These are phyloP conservation scores for Sula dactylatra DNA, from an alignment of 2,113 vertebrate species.

Conservation along the genomic window DNA sequence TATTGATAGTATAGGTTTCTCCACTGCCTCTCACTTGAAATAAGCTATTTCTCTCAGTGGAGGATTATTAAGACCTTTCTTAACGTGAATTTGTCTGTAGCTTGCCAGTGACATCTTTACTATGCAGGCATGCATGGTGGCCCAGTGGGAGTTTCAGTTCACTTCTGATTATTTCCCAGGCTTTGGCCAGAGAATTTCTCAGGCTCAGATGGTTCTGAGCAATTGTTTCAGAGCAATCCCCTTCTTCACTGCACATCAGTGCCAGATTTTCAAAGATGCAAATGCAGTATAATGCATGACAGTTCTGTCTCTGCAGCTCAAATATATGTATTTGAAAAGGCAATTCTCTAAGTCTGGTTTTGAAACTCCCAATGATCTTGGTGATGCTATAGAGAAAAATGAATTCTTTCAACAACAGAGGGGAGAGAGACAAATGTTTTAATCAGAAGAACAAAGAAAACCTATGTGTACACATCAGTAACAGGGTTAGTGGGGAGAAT, in stretches of 20 bases:
- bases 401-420: not conserved
- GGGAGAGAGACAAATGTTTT: slow-evolving; percentile 26
- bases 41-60: not conserved
- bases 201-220: not conserved
- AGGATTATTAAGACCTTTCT: not conserved
- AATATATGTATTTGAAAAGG: not conserved
- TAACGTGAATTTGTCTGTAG: not conserved
- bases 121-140: not conserved
- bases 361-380: not conserved
- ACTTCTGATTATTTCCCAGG: slow-evolving; percentile 16
- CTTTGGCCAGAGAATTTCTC: slow-evolving; percentile 40
- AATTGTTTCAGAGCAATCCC: not conserved
- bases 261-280: not conserved
- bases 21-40: not conserved
- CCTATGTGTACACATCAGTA: not conserved
- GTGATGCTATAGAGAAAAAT: not conserved
- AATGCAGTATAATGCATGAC: not conserved
- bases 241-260: not conserved
- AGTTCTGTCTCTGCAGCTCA: not conserved
- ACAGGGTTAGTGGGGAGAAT: not conserved
- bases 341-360: not conserved
- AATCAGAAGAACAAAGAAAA: slow-evolving; percentile 35
- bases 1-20: not conserved
- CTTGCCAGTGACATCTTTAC: not conserved
- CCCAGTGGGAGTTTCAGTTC: slow-evolving; percentile 19